Evolutionary conservation across 2,113 vertebrate genomes (phyloP).

Genomic region (Oenanthe melanoleuca): DNA sequence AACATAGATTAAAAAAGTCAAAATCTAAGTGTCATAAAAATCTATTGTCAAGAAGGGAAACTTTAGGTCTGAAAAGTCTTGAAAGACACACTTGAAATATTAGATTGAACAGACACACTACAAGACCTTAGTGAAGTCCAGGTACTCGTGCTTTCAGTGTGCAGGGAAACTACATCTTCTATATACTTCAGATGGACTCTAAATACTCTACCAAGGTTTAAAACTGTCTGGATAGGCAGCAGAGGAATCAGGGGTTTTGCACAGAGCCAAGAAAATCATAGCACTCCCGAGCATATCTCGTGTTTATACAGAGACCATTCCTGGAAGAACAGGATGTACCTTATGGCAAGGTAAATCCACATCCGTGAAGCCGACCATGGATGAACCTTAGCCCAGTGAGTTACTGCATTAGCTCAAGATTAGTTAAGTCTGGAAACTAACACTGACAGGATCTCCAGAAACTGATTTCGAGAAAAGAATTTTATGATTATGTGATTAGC

Average conservation of each 20-base stretch:
- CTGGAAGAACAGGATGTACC: neutral
- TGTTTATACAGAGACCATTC: neutral
- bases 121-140: neutral
- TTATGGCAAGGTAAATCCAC: neutral
- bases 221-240: neutral
- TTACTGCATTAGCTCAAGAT: neutral
- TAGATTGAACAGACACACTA: neutral
- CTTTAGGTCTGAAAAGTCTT: neutral
- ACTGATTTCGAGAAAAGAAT: neutral
- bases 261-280: neutral
- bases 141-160: neutral
- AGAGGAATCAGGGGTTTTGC: neutral
- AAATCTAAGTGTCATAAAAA: neutral
- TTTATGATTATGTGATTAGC: neutral
- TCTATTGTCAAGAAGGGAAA: neutral
- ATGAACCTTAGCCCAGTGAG: neutral
- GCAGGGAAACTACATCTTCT: neutral
- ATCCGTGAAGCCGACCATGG: neutral
- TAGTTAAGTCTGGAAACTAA: neutral
- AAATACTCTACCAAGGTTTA: neutral
- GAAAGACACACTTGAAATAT: neutral
- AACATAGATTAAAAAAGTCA: neutral
- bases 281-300: fast-evolving
- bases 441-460: neutral
- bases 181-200: neutral